phyloP scores from a whole-genome alignment of 1,140 invertebrate species.

The Lepidotrigona ventralis region DNA sequence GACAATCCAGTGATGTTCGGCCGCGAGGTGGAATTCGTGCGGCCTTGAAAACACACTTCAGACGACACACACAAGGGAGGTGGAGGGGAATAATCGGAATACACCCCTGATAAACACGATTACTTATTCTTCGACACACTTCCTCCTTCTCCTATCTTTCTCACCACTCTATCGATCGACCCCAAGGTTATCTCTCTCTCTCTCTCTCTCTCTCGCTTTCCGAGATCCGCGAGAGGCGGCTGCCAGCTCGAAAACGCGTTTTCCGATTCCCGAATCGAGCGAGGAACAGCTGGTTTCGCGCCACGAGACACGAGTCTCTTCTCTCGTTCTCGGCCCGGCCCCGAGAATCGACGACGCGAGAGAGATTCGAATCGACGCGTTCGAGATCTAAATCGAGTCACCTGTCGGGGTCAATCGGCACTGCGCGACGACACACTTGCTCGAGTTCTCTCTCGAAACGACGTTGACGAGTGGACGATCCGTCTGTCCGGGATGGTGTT shows the following conservation, averaged over 20 bases:
- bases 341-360: background rate
- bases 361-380: background rate
- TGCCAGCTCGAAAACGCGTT: background rate
- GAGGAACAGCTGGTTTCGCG: conserved; percentile 4
- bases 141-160: background rate
- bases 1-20: too few species aligned
- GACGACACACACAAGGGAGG: background rate
- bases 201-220: background rate
- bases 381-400: background rate
- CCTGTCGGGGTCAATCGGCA: background rate
- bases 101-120: background rate
- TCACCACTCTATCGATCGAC: background rate
- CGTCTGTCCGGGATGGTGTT: background rate
- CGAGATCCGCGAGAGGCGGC: too few species aligned
- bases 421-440: background rate
- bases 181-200: background rate
- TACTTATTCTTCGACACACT: background rate
- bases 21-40: background rate
- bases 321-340: too few species aligned
- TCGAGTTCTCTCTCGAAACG: background rate
- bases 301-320: background rate
- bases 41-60: conserved; percentile 34
- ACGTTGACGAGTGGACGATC: background rate
- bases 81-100: conserved; percentile 25
- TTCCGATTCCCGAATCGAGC: background rate